Evolutionary conservation across 2,888 invertebrate species (phyloP).

Genomic region (Cephus pygmeus): DNA sequence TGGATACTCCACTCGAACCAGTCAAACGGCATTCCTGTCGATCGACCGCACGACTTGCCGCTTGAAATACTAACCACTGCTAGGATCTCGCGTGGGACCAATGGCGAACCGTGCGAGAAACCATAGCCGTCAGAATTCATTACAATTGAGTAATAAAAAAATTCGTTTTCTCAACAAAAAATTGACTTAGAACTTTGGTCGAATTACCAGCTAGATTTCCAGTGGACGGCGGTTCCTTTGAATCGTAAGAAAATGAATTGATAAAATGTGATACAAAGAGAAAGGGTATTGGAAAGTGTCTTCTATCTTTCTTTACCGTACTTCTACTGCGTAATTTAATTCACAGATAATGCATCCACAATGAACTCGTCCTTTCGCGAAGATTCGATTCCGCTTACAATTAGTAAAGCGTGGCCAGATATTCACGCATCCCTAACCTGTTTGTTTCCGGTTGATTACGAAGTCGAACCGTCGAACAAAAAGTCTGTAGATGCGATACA

Average conservation of each 20-base stretch:
- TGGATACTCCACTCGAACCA: constrained; percentile 36
- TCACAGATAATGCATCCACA: not conserved
- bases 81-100: not conserved
- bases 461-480: constrained; percentile 28
- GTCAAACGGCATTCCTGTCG: constrained; percentile 52
- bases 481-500: constrained; percentile 15
- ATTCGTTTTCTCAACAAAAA: too few species aligned
- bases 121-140: too few species aligned
- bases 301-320: too few species aligned
- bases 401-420: not conserved
- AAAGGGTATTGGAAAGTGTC: not conserved
- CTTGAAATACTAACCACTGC: not conserved
- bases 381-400: too few species aligned
- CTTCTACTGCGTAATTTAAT: too few species aligned
- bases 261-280: not conserved
- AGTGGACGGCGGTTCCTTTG: not conserved
- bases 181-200: too few species aligned
- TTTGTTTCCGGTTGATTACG: constrained; percentile 35
- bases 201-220: too few species aligned
- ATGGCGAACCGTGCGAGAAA: not conserved
- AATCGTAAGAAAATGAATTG: not conserved
- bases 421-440: not conserved
- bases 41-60: constrained; percentile 26
- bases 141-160: too few species aligned
- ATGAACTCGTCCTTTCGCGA: not conserved